phyloP scores from a whole-genome alignment of 2,113 vertebrate genomes.

The Puffinus mauretanicus region DNA sequence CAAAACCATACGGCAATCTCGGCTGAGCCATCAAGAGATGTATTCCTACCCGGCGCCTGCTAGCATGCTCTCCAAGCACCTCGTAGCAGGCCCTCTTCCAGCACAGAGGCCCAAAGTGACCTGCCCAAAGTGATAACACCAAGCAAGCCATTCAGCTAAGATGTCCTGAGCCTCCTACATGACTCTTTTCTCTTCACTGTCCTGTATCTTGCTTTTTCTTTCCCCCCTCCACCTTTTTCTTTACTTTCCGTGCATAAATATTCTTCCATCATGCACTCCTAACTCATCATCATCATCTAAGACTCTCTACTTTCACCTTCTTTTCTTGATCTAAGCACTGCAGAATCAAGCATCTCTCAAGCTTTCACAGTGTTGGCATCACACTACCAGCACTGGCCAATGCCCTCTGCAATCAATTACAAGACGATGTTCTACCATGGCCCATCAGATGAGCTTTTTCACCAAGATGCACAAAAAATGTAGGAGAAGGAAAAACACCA shows the following conservation, averaged over 20 bases:
- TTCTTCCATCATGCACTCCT: not conserved
- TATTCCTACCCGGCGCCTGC: not conserved
- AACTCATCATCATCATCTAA: not conserved
- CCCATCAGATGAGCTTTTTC: not conserved
- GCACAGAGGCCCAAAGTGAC: not conserved
- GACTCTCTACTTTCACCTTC: not conserved
- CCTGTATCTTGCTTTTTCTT: not conserved
- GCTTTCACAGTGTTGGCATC: not conserved
- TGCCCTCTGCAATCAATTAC: not conserved
- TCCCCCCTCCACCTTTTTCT: rapidly evolving
- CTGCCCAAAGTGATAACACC: not conserved
- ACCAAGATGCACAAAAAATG: not conserved
- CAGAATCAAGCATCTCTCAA: not conserved
- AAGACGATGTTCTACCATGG: not conserved
- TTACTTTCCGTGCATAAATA: not conserved
- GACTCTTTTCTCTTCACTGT: not conserved
- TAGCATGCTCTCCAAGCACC: not conserved
- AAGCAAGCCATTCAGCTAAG: not conserved
- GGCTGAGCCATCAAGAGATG: not conserved
- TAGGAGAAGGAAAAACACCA: not conserved
- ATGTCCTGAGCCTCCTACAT: not conserved
- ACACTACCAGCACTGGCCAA: rapidly evolving
- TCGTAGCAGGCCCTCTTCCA: not conserved
- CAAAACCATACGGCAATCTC: slow-evolving; percentile 29
- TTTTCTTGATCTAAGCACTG: not conserved